Evolutionary conservation across 2,797 vertebrate genomes (phyloP).

Genomic region (Decapterus maruadsi): DNA sequence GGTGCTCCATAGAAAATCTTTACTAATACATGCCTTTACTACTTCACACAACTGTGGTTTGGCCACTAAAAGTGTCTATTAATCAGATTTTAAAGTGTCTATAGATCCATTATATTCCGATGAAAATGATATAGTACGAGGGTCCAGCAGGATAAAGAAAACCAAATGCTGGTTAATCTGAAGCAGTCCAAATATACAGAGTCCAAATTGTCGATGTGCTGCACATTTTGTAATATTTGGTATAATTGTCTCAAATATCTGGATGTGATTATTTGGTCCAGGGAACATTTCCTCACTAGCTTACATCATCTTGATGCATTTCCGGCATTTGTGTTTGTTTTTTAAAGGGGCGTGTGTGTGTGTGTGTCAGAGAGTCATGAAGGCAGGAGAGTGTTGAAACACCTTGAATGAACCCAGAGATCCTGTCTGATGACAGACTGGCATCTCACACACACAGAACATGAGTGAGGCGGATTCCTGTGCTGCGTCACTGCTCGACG

Average conservation of each 20-base stretch:
- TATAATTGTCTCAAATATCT: constrained; percentile 33
- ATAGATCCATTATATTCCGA: constrained; percentile 5
- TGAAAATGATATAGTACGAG: not conserved
- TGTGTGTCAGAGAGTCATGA: not conserved
- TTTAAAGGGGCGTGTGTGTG: constrained; percentile 43
- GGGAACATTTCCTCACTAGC: constrained; percentile 47
- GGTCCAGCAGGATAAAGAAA: not conserved
- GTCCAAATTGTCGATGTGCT: not conserved
- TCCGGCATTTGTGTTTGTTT: constrained; percentile 58
- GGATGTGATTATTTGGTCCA: constrained; percentile 51
- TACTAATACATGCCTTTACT: not conserved
- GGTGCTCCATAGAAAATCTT: not conserved
- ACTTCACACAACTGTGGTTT: not conserved
- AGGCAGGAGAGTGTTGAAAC: constrained; percentile 63
- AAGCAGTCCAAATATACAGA: too few species aligned
- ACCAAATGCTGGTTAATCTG: not conserved
- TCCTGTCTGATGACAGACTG: constrained; percentile 44
- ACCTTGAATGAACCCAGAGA: constrained; percentile 52
- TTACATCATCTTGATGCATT: constrained; percentile 52
- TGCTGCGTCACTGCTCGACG: constrained; percentile 54
- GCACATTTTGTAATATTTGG: not conserved
- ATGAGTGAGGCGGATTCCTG: constrained; percentile 41
- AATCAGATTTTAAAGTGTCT: not conserved
- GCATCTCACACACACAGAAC: constrained; percentile 9
- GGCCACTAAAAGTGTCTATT: not conserved